A percentile compares a stretch with the other conserved stretches of the same genome.
phyloP scores from a whole-genome alignment of 2,888 invertebrate genomes.

The Pristionchus arcanus region DNA sequence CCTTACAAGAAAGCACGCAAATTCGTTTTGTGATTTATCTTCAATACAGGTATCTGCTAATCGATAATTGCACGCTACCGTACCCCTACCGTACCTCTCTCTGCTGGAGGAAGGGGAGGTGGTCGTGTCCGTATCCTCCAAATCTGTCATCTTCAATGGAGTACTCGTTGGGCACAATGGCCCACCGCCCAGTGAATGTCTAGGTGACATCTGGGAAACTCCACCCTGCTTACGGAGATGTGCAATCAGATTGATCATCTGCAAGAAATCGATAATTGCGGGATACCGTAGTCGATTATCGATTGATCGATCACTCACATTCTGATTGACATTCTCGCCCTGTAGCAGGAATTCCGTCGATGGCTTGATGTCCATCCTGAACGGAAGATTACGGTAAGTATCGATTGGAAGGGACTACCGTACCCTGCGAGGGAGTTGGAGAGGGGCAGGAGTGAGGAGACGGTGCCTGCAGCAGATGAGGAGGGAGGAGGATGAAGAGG shows the following conservation, averaged over 20 bases:
- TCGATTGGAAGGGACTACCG: background rate
- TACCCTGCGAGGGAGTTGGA: conserved; percentile 38
- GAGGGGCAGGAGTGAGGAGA: conserved; percentile 35
- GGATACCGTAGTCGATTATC: conserved; percentile 27
- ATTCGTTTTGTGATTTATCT: too few species aligned
- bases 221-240: conserved; percentile 4
- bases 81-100: conserved; percentile 39
- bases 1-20: too few species aligned
- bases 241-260: conserved; percentile 38
- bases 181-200: background rate
- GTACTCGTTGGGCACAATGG: background rate
- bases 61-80: background rate
- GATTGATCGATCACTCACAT: conserved; percentile 10
- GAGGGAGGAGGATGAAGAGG: conserved; percentile 7
- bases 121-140: conserved; percentile 52
- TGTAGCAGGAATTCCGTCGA: conserved; percentile 29
- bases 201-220: conserved; percentile 18
- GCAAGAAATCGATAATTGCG: background rate
- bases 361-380: conserved; percentile 54
- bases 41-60: too few species aligned
- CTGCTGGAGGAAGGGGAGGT: conserved; percentile 43
- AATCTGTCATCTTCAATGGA: conserved; percentile 46
- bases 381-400: conserved; percentile 17
- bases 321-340: conserved; percentile 39
- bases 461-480: background rate